These are phyloP conservation scores for Dioctria linearis DNA, from an alignment of 2,888 invertebrate genomes.

Conservation along the genomic window DNA sequence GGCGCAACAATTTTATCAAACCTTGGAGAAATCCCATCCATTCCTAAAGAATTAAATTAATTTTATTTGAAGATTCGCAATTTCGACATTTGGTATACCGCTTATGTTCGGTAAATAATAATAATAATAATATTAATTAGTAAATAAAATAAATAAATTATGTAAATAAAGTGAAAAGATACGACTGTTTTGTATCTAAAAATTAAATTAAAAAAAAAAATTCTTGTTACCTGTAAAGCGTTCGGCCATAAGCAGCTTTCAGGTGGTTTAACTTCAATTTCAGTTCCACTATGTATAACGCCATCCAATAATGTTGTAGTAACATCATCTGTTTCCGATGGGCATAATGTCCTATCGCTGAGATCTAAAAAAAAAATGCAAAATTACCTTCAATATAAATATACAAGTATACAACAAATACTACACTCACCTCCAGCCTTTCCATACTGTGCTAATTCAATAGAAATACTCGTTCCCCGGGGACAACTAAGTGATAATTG, in stretches of 20 bases:
- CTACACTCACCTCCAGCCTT: slow-evolving; percentile 71
- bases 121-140: too few species aligned
- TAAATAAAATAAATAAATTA: too few species aligned
- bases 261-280: slow-evolving; percentile 76
- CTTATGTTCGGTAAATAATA: too few species aligned
- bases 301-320: slow-evolving; percentile 66
- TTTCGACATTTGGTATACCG: too few species aligned
- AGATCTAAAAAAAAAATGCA: slow-evolving; percentile 63
- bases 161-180: too few species aligned
- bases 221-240: slow-evolving; percentile 79
- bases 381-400: slow-evolving; percentile 1
- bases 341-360: slow-evolving; percentile 69
- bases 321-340: slow-evolving; percentile 66
- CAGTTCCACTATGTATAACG: slow-evolving; percentile 69
- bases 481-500: slow-evolving; percentile 91
- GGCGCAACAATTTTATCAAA: too few species aligned
- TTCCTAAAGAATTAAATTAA: too few species aligned
- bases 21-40: too few species aligned
- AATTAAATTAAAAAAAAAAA: too few species aligned
- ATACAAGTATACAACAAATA: not conserved
- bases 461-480: slow-evolving; percentile 90
- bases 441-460: slow-evolving; percentile 93
- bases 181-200: too few species aligned
- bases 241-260: slow-evolving; percentile 77
- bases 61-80: too few species aligned